Evolutionary conservation across 2,113 vertebrate genomes (phyloP).

Genomic region (Alces alces): DNA sequence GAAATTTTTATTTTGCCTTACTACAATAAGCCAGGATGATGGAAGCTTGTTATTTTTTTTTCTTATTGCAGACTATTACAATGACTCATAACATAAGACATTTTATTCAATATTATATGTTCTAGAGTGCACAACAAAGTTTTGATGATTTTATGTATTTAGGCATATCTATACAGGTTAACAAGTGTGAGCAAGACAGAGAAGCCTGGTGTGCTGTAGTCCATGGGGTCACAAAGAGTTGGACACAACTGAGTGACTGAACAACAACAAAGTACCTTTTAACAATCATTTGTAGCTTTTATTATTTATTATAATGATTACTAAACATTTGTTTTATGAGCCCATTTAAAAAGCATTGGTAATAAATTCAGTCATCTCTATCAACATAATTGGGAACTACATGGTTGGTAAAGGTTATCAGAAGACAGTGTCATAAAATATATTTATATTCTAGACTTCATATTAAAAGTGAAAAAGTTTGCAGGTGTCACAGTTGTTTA

Average conservation of each 20-base stretch:
- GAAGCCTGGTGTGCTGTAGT: neutral
- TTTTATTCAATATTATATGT: neutral
- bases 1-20: neutral
- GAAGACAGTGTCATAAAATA: neutral
- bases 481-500: neutral
- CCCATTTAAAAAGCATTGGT: neutral
- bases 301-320: neutral
- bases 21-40: neutral
- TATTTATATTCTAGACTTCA: neutral
- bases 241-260: neutral
- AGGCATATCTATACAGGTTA: neutral
- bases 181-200: neutral
- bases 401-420: neutral
- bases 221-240: neutral
- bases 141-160: constrained; percentile 11
- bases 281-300: neutral
- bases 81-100: neutral
- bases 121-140: neutral
- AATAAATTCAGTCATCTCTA: neutral
- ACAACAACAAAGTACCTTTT: neutral
- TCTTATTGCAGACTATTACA: neutral
- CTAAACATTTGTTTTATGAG: neutral
- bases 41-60: neutral
- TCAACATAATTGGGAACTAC: neutral
- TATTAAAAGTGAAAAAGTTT: neutral